phyloP scores from a whole-genome alignment of 2,888 invertebrate species.

The Cremastobaeus sp. region DNA sequence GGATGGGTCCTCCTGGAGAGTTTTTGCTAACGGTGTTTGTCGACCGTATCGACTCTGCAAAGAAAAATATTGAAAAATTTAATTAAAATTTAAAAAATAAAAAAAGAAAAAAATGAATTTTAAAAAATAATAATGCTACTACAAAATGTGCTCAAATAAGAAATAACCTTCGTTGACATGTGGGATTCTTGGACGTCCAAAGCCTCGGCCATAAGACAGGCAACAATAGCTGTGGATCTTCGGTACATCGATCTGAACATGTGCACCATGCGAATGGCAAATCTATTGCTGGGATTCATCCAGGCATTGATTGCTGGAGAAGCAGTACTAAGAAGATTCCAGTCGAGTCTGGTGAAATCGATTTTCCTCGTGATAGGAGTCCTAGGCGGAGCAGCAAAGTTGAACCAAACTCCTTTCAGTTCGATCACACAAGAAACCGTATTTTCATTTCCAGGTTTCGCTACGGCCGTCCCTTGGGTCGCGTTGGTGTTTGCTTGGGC shows the following conservation, averaged over 20 bases:
- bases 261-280: constrained; percentile 90
- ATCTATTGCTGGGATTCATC: constrained; percentile 96
- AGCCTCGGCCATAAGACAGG: constrained; percentile 96
- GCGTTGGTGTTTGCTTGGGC: constrained; percentile 68
- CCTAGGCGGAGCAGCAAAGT: constrained; percentile 97
- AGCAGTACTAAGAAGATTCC: constrained; percentile 97
- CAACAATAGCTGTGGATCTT: constrained; percentile 91
- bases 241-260: constrained; percentile 89
- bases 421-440: constrained; percentile 93
- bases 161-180: constrained; percentile 85
- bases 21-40: constrained; percentile 91
- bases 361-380: constrained; percentile 96
- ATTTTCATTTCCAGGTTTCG: constrained; percentile 84
- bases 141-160: constrained; percentile 1
- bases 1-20: constrained; percentile 96
- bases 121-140: not conserved
- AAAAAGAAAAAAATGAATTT: not conserved
- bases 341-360: constrained; percentile 95
- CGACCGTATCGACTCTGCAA: constrained; percentile 92
- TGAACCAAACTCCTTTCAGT: constrained; percentile 95
- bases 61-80: not conserved
- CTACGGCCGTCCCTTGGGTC: constrained; percentile 70
- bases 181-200: constrained; percentile 92
- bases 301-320: constrained; percentile 98
- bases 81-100: not conserved